These are phyloP conservation scores for Prunella strophiata DNA, from an alignment of 2,797 vertebrate species.

Conservation along the genomic window DNA sequence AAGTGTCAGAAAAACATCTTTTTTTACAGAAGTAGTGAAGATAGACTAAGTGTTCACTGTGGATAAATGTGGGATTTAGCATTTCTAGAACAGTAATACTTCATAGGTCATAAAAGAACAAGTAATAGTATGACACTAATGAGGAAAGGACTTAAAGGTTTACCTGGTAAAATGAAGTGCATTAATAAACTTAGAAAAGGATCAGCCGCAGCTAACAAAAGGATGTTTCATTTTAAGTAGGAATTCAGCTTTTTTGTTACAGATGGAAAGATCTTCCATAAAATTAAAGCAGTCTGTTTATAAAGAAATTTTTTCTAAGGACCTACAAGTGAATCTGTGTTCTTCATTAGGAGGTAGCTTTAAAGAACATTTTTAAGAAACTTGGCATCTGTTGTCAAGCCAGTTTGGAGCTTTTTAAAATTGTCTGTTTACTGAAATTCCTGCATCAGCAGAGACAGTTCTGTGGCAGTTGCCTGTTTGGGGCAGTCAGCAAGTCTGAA, in stretches of 20 bases:
- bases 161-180: slow-evolving; percentile 40
- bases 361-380: not conserved
- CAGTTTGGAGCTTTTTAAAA: not conserved
- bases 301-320: not conserved
- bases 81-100: slow-evolving; percentile 17
- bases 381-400: not conserved
- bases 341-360: not conserved
- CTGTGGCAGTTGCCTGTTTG: not conserved
- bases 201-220: not conserved
- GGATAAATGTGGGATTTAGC: slow-evolving; percentile 32
- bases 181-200: slow-evolving; percentile 3
- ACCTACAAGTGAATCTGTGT: not conserved
- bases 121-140: not conserved
- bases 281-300: not conserved
- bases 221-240: not conserved
- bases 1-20: not conserved
- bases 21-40: slow-evolving; percentile 9
- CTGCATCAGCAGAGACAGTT: not conserved
- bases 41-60: slow-evolving; percentile 18
- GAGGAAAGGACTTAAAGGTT: slow-evolving; percentile 58
- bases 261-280: not conserved
- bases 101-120: slow-evolving; percentile 4
- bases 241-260: not conserved
- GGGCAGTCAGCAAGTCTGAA: not conserved
- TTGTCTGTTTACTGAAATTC: not conserved